Percentiles rank a stretch among this genome's conserved stretches.
Evolutionary conservation across 2,113 vertebrate genomes (phyloP).

Genomic region (Fulica atra): DNA sequence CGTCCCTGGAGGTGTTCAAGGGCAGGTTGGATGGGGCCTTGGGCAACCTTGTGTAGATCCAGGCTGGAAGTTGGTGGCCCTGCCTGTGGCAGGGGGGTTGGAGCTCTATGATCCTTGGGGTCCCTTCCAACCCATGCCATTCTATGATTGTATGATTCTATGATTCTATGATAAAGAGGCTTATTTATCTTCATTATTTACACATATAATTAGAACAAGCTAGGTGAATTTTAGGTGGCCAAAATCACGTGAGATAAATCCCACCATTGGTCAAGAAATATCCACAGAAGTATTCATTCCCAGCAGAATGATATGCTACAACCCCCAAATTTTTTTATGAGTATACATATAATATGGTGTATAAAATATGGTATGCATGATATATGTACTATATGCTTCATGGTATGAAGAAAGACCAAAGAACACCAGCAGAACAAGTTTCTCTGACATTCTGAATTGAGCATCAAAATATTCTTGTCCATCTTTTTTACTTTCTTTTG

Average conservation of each 20-base stretch:
- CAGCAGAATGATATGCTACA: background rate
- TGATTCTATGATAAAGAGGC: background rate
- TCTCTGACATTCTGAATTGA: background rate
- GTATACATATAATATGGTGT: background rate
- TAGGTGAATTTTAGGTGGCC: background rate
- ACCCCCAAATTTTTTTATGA: background rate
- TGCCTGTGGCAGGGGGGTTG: too few species aligned
- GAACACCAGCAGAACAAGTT: background rate
- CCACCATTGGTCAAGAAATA: background rate
- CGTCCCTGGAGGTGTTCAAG: too few species aligned
- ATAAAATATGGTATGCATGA: background rate
- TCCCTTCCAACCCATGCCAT: too few species aligned
- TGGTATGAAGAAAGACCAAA: background rate
- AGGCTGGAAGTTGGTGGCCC: too few species aligned
- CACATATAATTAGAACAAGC: background rate
- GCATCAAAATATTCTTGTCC: background rate
- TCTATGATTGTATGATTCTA: too few species aligned
- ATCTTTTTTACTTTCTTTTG: background rate
- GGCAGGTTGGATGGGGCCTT: too few species aligned
- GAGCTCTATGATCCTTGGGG: too few species aligned
- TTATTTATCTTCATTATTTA: background rate
- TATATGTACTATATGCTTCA: background rate
- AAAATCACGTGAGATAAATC: background rate
- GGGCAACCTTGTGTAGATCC: too few species aligned
- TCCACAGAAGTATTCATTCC: background rate